A percentile compares a stretch with the other conserved stretches of the same genome.
These are phyloP conservation scores for Protodeltote pygarga DNA, from an alignment of 2,888 invertebrate genomes.

Conservation along the genomic window DNA sequence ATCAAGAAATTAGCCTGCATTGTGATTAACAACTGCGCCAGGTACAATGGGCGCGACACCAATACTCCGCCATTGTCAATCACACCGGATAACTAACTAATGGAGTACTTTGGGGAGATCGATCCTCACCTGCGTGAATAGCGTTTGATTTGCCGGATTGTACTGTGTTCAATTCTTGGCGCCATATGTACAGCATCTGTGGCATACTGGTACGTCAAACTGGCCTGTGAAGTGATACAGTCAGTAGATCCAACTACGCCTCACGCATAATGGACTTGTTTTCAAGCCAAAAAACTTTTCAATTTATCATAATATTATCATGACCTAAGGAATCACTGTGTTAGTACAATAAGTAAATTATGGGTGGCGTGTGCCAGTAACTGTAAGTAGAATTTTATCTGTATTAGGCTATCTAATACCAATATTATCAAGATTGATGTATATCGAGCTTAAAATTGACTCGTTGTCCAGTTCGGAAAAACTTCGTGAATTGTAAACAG, in stretches of 20 bases:
- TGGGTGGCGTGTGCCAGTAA: slow-evolving; percentile 40
- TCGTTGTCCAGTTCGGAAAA: slow-evolving; percentile 21
- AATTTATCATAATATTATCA: slow-evolving; percentile 22
- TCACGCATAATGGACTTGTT: slow-evolving; percentile 23
- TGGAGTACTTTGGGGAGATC: slow-evolving; percentile 69
- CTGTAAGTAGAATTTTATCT: slow-evolving; percentile 41
- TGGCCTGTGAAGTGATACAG: slow-evolving; percentile 18
- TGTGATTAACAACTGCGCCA: slow-evolving; percentile 89
- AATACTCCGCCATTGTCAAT: slow-evolving; percentile 34
- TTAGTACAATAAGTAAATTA: slow-evolving; percentile 56
- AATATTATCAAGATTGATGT: slow-evolving; percentile 24
- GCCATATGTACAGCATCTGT: slow-evolving; percentile 4
- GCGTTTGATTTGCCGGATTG: slow-evolving; percentile 29
- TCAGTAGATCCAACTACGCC: background rate
- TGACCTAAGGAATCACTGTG: slow-evolving; percentile 44
- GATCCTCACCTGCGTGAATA: slow-evolving; percentile 64
- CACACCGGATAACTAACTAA: slow-evolving; percentile 69
- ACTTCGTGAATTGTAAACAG: slow-evolving; percentile 18
- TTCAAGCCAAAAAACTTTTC: slow-evolving; percentile 28
- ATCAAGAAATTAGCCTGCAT: slow-evolving; percentile 90
- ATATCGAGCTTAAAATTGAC: slow-evolving; percentile 44
- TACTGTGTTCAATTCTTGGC: slow-evolving; percentile 13
- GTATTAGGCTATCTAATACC: slow-evolving; percentile 8
- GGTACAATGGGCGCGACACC: slow-evolving; percentile 46
- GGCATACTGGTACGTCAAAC: background rate